phyloP scores from a whole-genome alignment of 2,888 invertebrate species.

The Chelonus formosanus region DNA sequence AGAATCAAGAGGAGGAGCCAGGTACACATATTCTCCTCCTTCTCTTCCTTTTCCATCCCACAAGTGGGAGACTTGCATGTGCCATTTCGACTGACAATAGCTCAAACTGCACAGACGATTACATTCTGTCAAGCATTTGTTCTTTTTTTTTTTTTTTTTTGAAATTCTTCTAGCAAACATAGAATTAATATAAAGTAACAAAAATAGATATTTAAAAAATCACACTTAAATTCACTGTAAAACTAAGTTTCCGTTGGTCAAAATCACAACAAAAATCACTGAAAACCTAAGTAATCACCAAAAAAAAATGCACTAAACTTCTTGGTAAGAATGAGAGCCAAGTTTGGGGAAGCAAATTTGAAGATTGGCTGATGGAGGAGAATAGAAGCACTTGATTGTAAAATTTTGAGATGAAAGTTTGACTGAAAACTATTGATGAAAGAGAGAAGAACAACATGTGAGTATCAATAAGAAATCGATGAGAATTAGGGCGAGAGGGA shows the following conservation, averaged over 20 bases:
- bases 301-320: neutral
- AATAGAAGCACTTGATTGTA: neutral
- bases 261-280: neutral
- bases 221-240: too few relatives aligned
- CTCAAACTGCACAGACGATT: neutral
- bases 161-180: too few relatives aligned
- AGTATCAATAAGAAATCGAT: slow-evolving; percentile 8
- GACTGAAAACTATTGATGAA: neutral
- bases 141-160: too few relatives aligned
- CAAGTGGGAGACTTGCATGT: slow-evolving; percentile 46
- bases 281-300: neutral
- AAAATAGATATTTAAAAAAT: too few relatives aligned
- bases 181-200: too few relatives aligned
- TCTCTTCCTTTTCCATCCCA: slow-evolving; percentile 30
- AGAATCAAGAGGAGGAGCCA: slow-evolving; percentile 53
- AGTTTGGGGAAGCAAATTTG: too few relatives aligned
- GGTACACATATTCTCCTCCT: slow-evolving; percentile 40
- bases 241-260: too few relatives aligned
- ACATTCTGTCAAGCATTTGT: too few relatives aligned
- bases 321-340: too few relatives aligned
- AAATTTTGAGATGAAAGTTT: neutral
- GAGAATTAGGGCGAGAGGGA: slow-evolving; percentile 38
- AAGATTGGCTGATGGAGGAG: too few relatives aligned
- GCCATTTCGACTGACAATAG: slow-evolving; percentile 7
- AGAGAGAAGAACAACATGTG: neutral